These are phyloP conservation scores for Temnothorax rugatulus DNA, from an alignment of 2,888 invertebrate species.

Conservation along the genomic window DNA sequence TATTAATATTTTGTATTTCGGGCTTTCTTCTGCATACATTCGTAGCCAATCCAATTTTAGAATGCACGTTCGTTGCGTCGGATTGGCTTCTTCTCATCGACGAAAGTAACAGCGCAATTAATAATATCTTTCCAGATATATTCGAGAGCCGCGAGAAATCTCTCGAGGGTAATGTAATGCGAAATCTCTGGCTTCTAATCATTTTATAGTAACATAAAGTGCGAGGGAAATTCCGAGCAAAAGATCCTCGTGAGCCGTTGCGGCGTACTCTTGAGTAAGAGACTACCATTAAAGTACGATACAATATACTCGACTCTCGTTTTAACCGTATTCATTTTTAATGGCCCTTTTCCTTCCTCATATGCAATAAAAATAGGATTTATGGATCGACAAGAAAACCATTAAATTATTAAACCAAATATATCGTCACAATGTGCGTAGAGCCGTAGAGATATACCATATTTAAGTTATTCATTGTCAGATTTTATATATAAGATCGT, in stretches of 20 bases:
- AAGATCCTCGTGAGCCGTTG: conserved; percentile 58
- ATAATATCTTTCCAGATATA: conserved; percentile 62
- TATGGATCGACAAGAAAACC: not conserved
- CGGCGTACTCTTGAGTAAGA: conserved; percentile 75
- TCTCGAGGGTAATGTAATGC: conserved; percentile 56
- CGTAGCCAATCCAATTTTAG: conserved; percentile 61
- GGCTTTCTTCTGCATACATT: conserved; percentile 61
- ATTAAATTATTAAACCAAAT: not conserved
- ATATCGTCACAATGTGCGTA: not conserved
- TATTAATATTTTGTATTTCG: conserved; percentile 53
- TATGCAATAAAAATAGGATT: not conserved
- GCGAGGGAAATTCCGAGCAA: conserved; percentile 45
- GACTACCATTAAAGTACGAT: conserved; percentile 73
- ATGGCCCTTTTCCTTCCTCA: not conserved
- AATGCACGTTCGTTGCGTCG: conserved; percentile 64
- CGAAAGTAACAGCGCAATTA: conserved; percentile 79
- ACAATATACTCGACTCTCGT: conserved; percentile 56
- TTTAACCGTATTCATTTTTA: conserved; percentile 33
- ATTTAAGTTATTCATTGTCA: not conserved
- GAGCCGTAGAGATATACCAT: not conserved
- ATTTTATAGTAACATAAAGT: conserved; percentile 72
- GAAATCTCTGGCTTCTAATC: conserved; percentile 71
- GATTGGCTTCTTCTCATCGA: conserved; percentile 79
- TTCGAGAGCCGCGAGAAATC: conserved; percentile 58
- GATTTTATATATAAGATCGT: no score